These are phyloP conservation scores for Acanthornis magna DNA, from an alignment of 2,797 vertebrate genomes.

Conservation along the genomic window DNA sequence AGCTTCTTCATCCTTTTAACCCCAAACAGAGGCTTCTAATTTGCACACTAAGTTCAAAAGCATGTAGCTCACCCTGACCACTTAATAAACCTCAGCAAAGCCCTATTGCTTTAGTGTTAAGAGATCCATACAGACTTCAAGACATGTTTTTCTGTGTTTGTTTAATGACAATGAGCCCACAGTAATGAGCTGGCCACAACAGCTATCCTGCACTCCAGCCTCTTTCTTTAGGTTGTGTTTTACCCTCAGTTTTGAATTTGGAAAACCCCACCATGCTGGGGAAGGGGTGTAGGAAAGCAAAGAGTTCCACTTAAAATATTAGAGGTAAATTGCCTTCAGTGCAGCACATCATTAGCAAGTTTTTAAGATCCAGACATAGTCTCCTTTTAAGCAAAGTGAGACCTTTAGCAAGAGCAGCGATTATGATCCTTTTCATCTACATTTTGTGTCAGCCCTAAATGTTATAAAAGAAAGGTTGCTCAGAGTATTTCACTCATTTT, in stretches of 20 bases:
- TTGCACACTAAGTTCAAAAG: not conserved
- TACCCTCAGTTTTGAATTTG: not conserved
- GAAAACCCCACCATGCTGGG: not conserved
- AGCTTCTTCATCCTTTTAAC: not conserved
- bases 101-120: not conserved
- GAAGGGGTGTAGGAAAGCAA: not conserved
- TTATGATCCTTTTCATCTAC: not conserved
- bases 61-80: accelerated
- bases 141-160: not conserved
- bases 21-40: not conserved
- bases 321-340: not conserved
- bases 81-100: not conserved
- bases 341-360: not conserved
- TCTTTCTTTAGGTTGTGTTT: not conserved
- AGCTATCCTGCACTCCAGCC: not conserved
- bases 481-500: not conserved
- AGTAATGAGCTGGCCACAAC: not conserved
- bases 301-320: not conserved
- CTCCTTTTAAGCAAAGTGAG: not conserved
- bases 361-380: not conserved
- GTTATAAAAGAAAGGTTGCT: not conserved
- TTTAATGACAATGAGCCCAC: not conserved
- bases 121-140: not conserved
- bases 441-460: not conserved
- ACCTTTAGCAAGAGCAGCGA: not conserved